A percentile compares a stretch with the other conserved stretches of the same genome.
These are phyloP conservation scores for Pseudomyrmex pallidus DNA, from an alignment of 1,140 invertebrate genomes.

Conservation along the genomic window DNA sequence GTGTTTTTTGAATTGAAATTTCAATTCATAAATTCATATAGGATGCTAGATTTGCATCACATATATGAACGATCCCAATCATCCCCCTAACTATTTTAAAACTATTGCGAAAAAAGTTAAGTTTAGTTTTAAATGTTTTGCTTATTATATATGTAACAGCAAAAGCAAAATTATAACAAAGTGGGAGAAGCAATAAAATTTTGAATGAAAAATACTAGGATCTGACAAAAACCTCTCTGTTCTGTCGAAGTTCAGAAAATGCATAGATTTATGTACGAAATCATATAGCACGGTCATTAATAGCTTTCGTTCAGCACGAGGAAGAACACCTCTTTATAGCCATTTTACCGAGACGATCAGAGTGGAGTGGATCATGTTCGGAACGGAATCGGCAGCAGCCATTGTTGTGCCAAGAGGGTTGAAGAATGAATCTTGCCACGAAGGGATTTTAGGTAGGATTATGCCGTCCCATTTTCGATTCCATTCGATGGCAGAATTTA, in stretches of 20 bases:
- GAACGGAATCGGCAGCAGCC: slow-evolving; percentile 60
- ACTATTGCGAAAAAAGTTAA: too few species aligned
- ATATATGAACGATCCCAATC: too few species aligned
- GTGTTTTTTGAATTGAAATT: too few species aligned
- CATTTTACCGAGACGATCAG: slow-evolving; percentile 59
- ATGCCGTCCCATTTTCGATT: slow-evolving; percentile 72
- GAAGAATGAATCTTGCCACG: slow-evolving; percentile 71
- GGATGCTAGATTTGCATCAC: too few species aligned
- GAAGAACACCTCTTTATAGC: slow-evolving; percentile 24
- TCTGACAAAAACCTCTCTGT: too few species aligned
- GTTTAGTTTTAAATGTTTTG: too few species aligned
- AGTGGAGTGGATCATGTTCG: slow-evolving; percentile 51
- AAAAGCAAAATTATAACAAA: too few species aligned
- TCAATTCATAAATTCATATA: too few species aligned
- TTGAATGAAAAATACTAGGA: too few species aligned
- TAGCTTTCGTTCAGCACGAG: slow-evolving; percentile 32
- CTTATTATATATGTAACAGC: too few species aligned
- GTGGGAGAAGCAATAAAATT: too few species aligned
- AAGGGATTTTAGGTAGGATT: slow-evolving; percentile 69
- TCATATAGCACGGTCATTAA: slow-evolving; percentile 40
- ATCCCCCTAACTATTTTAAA: too few species aligned
- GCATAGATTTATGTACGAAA: background rate
- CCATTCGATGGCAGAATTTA: slow-evolving; percentile 69
- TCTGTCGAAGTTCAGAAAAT: background rate
- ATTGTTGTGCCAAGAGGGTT: slow-evolving; percentile 69